Conservation (phyloP, 2,113 vertebrate species). For the Carollia perspicillata region DNA sequence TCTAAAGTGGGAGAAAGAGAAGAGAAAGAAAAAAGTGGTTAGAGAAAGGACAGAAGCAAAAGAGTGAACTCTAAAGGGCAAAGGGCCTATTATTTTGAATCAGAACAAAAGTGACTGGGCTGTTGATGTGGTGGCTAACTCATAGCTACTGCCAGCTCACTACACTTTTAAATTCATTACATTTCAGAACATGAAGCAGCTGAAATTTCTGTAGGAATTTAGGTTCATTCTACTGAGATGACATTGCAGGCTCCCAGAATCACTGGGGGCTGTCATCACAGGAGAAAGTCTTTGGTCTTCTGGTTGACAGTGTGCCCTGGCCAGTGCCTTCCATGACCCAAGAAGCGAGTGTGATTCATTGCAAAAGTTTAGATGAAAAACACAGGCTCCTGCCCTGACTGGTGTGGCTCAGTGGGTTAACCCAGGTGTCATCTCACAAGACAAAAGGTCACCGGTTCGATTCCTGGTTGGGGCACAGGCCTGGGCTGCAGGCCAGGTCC, state of each 20-base stretch:
- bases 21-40: neutral
- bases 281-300: neutral
- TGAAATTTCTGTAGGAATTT: neutral
- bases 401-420: too few relatives aligned
- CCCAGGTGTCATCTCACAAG: too few relatives aligned
- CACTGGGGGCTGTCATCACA: neutral
- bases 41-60: neutral
- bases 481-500: too few relatives aligned
- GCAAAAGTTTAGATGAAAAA: neutral
- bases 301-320: neutral
- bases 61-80: neutral
- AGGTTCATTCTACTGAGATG: neutral
- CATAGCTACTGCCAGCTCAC: neutral
- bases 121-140: neutral
- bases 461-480: too few relatives aligned
- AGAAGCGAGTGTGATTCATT: neutral
- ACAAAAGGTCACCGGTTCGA: too few relatives aligned
- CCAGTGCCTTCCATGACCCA: neutral
- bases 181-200: neutral
- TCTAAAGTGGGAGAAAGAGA: neutral
- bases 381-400: too few relatives aligned
- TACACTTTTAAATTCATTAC: neutral
- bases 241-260: neutral
- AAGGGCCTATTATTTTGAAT: neutral
- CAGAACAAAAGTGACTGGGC: neutral